Evolutionary conservation across 1,140 invertebrate genomes (phyloP).

Genomic region (Zophobas atratus): DNA sequence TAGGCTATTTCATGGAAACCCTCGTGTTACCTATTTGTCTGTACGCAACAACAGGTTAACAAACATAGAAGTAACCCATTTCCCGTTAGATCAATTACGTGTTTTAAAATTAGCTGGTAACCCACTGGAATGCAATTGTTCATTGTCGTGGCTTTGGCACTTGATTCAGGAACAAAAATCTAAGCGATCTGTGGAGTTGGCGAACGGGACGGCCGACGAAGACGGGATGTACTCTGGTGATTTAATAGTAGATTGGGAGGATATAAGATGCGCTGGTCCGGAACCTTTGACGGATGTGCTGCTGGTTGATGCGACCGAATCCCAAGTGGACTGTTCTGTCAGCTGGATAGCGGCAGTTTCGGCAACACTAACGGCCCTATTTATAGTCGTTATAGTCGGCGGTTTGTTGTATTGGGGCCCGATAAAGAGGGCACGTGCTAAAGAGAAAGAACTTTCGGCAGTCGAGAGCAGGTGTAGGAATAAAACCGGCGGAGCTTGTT

Average conservation of each 20-base stretch:
- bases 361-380: constrained; percentile 72
- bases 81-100: constrained; percentile 82
- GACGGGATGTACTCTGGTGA: constrained; percentile 53
- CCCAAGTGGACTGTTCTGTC: constrained; percentile 74
- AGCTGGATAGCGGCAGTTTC: constrained; percentile 74
- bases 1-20: constrained; percentile 82
- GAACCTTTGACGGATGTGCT: constrained; percentile 69
- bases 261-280: constrained; percentile 72
- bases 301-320: constrained; percentile 72
- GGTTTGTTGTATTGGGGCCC: constrained; percentile 73
- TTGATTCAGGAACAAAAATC: constrained; percentile 73
- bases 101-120: constrained; percentile 84
- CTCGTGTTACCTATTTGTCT: constrained; percentile 80
- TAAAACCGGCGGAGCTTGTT: constrained; percentile 64
- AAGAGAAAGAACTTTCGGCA: constrained; percentile 71
- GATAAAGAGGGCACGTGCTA: constrained; percentile 69
- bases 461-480: constrained; percentile 68
- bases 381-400: constrained; percentile 72
- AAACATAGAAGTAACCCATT: constrained; percentile 83
- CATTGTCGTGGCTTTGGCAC: constrained; percentile 88
- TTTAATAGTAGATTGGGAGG: constrained; percentile 66
- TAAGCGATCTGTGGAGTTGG: constrained; percentile 65
- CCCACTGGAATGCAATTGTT: constrained; percentile 90
- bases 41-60: constrained; percentile 80
- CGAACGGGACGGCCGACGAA: constrained; percentile 25